Percentiles rank a stretch among this genome's conserved stretches.
Conservation (phyloP, 2,888 invertebrate species). For the Cactoblastis cactorum region DNA sequence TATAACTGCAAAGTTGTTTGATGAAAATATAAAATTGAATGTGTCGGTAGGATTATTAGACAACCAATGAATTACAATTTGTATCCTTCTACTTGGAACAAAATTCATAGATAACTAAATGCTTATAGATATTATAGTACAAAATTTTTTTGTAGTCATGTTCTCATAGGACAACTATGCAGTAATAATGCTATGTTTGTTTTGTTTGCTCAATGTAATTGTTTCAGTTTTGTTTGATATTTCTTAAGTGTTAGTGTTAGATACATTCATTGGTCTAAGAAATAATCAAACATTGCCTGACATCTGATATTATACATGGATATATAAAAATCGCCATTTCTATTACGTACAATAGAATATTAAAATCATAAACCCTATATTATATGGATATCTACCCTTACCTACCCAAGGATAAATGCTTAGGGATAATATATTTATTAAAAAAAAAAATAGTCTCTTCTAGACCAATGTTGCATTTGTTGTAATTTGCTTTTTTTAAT, state of each 20-base stretch:
- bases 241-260: constrained; percentile 35
- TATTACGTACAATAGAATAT: too few species aligned
- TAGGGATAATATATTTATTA: too few species aligned
- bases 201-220: constrained; percentile 42
- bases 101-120: too few species aligned
- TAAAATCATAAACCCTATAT: too few species aligned
- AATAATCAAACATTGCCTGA: neutral
- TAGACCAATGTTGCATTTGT: constrained; percentile 17
- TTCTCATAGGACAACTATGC: constrained; percentile 24
- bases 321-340: too few species aligned
- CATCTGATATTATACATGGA: neutral
- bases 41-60: neutral
- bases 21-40: neutral
- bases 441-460: neutral
- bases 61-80: neutral
- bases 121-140: too few species aligned
- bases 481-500: constrained; percentile 35
- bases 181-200: constrained; percentile 37
- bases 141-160: too few species aligned
- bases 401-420: too few species aligned
- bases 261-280: constrained; percentile 17
- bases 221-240: constrained; percentile 17
- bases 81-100: neutral
- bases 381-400: too few species aligned
- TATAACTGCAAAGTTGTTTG: neutral